A percentile compares a stretch with the other conserved stretches of the same genome.
Evolutionary conservation across 2,113 vertebrate species (phyloP).

Genomic region (Rhinopithecus roxellana): DNA sequence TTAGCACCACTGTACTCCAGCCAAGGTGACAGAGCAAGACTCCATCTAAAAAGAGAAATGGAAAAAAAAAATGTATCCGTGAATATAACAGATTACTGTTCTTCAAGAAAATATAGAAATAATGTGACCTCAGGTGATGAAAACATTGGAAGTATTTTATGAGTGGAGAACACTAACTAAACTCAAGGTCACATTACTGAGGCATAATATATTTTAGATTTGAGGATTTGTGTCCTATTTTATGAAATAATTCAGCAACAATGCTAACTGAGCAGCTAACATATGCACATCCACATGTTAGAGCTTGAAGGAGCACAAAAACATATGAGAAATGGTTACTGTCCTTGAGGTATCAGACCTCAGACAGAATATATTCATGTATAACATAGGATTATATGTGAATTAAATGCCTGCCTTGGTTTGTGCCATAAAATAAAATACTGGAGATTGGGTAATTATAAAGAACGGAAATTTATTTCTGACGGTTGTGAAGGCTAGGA

Average conservation of each 20-base stretch:
- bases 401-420: neutral
- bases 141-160: neutral
- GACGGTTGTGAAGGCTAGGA: neutral
- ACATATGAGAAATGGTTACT: neutral
- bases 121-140: neutral
- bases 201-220: neutral
- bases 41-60: too few species aligned
- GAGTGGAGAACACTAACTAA: neutral
- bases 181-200: neutral
- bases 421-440: neutral
- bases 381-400: neutral
- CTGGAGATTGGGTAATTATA: neutral
- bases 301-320: neutral
- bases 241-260: neutral
- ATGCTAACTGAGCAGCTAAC: neutral
- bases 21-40: too few species aligned
- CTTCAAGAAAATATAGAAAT: neutral
- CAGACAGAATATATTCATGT: neutral
- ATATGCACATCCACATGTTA: neutral
- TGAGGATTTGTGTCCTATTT: neutral
- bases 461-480: neutral
- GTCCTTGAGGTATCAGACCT: neutral
- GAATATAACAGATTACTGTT: neutral
- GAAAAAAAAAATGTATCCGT: neutral
- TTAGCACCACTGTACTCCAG: too few species aligned